Evolutionary conservation across 2,888 invertebrate genomes (phyloP).

Genomic region (Tenthredo notha): DNA sequence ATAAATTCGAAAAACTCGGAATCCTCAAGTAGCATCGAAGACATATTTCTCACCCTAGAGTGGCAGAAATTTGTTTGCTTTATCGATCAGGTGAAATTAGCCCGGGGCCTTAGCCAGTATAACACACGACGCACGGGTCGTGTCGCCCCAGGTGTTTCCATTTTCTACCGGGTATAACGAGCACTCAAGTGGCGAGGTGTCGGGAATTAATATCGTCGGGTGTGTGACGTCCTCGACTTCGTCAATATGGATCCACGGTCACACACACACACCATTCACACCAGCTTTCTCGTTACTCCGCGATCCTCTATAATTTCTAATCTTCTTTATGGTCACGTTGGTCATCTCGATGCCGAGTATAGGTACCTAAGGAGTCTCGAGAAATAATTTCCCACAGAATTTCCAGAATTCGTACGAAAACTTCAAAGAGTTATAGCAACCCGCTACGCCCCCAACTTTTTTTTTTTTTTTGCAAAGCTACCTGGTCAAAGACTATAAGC

Average conservation of each 20-base stretch:
- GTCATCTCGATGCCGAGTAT: not conserved
- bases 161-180: conserved; percentile 50
- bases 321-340: conserved; percentile 69
- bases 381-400: not conserved
- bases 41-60: not conserved
- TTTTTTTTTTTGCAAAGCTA: conserved; percentile 69
- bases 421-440: conserved; percentile 68
- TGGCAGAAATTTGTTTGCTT: conserved; percentile 47
- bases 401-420: conserved; percentile 61
- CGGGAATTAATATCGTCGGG: conserved; percentile 42
- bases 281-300: conserved; percentile 54
- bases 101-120: conserved; percentile 31
- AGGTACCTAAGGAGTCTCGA: not conserved
- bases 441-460: conserved; percentile 64
- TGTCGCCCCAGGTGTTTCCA: conserved; percentile 52
- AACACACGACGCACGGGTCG: conserved; percentile 45
- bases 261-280: conserved; percentile 41
- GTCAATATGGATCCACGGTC: conserved; percentile 34
- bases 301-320: conserved; percentile 70
- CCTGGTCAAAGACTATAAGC: conserved; percentile 58
- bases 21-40: not conserved
- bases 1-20: not conserved
- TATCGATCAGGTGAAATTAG: conserved; percentile 48
- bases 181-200: conserved; percentile 46
- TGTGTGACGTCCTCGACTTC: conserved; percentile 27